phyloP scores from a whole-genome alignment of 2,888 invertebrate species.

The Dusona sp. region DNA sequence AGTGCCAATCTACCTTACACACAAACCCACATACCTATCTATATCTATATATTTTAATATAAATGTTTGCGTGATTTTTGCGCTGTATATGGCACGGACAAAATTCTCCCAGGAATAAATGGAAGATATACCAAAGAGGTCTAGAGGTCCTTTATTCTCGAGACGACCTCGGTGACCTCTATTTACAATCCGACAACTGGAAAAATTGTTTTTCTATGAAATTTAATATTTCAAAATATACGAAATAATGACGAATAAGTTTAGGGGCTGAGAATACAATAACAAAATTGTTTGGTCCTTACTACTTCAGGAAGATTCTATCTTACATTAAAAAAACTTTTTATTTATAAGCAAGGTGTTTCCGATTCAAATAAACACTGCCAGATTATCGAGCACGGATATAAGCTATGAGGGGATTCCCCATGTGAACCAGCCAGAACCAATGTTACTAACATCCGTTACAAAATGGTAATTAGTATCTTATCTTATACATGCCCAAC shows the following conservation, averaged over 20 bases:
- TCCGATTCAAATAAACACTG: background rate
- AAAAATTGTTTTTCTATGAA: conserved; percentile 9
- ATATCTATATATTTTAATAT: conserved; percentile 30
- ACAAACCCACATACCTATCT: background rate
- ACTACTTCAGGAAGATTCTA: too few species aligned
- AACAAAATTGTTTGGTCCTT: background rate
- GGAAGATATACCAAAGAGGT: conserved; percentile 24
- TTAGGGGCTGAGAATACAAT: background rate
- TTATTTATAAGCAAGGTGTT: background rate
- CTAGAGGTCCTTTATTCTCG: conserved; percentile 26
- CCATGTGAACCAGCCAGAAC: conserved; percentile 43
- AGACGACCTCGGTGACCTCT: conserved; percentile 55
- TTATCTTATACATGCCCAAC: conserved; percentile 30
- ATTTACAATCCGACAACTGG: conserved; percentile 16
- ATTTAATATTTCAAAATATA: background rate
- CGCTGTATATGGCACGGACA: conserved; percentile 51
- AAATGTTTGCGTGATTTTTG: conserved; percentile 9
- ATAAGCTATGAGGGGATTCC: conserved; percentile 33
- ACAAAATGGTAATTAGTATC: conserved; percentile 58
- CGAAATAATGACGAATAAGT: background rate
- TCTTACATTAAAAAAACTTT: background rate
- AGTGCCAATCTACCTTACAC: conserved; percentile 57
- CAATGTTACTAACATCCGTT: conserved; percentile 59
- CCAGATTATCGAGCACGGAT: conserved; percentile 44
- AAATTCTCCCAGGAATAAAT: conserved; percentile 57